These are phyloP conservation scores for Xerus inauris DNA, from an alignment of 2,113 vertebrate species.

Conservation along the genomic window DNA sequence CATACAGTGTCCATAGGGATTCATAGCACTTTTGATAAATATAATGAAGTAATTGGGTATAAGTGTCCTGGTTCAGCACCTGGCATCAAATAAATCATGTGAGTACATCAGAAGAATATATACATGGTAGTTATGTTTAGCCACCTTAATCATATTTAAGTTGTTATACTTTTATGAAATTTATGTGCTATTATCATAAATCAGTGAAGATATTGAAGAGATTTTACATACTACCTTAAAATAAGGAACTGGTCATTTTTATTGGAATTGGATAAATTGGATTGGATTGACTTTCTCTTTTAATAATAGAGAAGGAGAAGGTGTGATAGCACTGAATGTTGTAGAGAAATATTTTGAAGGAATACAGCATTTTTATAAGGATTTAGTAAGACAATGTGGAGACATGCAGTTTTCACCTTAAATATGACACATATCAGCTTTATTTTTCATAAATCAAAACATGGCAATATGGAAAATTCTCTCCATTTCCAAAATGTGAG, in stretches of 20 bases:
- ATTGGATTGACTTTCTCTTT: neutral
- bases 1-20: no score
- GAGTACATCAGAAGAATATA: neutral
- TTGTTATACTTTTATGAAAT: neutral
- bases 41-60: neutral
- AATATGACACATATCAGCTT: neutral
- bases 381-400: neutral
- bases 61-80: neutral
- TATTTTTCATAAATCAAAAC: neutral
- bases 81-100: neutral
- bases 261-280: conserved; percentile 2
- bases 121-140: neutral
- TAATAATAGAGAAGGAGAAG: neutral
- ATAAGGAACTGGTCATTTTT: neutral
- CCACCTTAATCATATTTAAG: neutral
- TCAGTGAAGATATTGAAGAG: neutral
- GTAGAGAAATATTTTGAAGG: conserved; percentile 19
- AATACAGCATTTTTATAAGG: neutral
- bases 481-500: neutral
- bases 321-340: neutral
- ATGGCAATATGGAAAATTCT: neutral
- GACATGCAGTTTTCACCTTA: neutral
- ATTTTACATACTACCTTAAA: neutral
- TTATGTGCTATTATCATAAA: neutral
- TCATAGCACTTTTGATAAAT: neutral